phyloP scores from a whole-genome alignment of 2,113 vertebrate species.

The Pagrus major region DNA sequence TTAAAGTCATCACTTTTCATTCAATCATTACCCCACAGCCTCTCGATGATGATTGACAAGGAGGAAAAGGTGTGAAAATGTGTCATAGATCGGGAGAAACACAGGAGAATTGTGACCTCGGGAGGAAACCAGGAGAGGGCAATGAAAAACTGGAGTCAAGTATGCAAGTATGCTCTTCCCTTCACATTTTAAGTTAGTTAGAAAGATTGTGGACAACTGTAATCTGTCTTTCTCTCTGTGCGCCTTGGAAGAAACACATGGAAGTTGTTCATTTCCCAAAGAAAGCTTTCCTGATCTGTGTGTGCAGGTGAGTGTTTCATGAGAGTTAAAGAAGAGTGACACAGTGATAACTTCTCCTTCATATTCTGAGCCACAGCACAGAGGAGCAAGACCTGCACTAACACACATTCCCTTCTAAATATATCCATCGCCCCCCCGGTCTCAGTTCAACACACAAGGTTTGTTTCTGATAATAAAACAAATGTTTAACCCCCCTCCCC shows the following conservation, averaged over 20 bases:
- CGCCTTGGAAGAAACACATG: conserved; percentile 18
- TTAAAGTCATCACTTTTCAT: no score
- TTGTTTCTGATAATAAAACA: conserved; percentile 35
- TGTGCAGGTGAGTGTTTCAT: background rate
- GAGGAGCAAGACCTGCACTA: background rate
- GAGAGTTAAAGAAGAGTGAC: background rate
- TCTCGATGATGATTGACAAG: no score
- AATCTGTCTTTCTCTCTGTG: background rate
- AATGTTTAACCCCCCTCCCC: conserved; percentile 17
- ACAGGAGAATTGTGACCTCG: no score
- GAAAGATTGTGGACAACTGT: background rate
- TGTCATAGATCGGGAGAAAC: no score
- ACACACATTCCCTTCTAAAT: background rate
- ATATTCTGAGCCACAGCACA: background rate
- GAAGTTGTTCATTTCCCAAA: conserved; percentile 16
- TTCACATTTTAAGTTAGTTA: background rate
- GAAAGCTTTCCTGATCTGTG: background rate
- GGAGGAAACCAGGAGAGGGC: no score
- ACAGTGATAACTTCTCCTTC: background rate
- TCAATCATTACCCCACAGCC: no score
- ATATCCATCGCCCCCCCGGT: conserved; percentile 4
- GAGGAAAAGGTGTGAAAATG: no score
- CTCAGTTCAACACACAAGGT: no score
- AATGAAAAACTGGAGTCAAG: no score
- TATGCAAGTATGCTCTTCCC: no score